phyloP scores from a whole-genome alignment of 2,888 invertebrate genomes.

The Hyles lineata region DNA sequence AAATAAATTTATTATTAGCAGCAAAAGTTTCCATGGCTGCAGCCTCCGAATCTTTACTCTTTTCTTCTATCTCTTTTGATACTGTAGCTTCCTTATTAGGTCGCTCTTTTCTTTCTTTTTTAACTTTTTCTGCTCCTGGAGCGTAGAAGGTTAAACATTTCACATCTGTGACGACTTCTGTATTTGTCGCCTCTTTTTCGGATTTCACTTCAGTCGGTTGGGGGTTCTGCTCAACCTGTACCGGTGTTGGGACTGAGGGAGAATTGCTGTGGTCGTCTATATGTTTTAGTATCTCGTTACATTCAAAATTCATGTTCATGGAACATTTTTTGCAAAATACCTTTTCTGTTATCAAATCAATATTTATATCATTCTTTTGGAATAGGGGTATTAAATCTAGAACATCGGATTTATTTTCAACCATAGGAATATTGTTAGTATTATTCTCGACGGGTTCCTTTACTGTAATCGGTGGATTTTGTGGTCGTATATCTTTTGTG shows the following conservation, averaged over 20 bases:
- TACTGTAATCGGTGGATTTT: neutral
- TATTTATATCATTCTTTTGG: slow-evolving; percentile 44
- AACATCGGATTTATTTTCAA: slow-evolving; percentile 36
- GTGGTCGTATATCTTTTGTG: neutral
- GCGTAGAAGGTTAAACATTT: slow-evolving; percentile 12
- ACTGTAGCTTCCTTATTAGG: neutral
- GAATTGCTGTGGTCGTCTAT: slow-evolving; percentile 38
- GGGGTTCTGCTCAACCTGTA: neutral
- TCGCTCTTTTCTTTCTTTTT: neutral
- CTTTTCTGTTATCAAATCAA: slow-evolving; percentile 47
- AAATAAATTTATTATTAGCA: slow-evolving; percentile 33
- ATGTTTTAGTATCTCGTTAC: slow-evolving; percentile 42
- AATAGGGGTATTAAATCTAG: slow-evolving; percentile 41
- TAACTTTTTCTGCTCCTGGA: neutral
- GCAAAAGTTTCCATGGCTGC: slow-evolving; percentile 28
- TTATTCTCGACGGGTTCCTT: slow-evolving; percentile 19
- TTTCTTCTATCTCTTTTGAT: neutral
- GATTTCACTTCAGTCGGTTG: neutral
- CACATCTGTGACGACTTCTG: neutral
- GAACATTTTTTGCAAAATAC: slow-evolving; percentile 47
- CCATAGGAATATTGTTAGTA: neutral
- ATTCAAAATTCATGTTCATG: slow-evolving; percentile 38
- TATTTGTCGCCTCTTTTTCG: neutral
- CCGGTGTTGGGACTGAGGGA: slow-evolving; percentile 30
- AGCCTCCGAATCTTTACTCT: neutral